Evolutionary conservation across 2,797 vertebrate genomes (phyloP).

Genomic region (Sibirionetta formosa): DNA sequence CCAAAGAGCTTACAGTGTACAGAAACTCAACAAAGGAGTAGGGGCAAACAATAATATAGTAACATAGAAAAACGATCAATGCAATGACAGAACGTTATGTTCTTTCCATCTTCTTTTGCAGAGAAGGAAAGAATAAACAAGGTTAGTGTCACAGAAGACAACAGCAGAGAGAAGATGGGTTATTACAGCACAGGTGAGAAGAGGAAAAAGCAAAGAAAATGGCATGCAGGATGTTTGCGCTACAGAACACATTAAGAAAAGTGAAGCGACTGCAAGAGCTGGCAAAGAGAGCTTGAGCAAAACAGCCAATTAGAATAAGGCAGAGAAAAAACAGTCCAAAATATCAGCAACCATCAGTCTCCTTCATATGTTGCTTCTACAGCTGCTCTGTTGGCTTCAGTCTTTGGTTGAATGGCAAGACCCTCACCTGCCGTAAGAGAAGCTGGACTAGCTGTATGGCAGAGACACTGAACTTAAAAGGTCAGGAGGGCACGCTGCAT

Average conservation of each 20-base stretch:
- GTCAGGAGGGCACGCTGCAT: fast-evolving
- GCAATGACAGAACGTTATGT: background rate
- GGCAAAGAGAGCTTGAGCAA: slow-evolving; percentile 1
- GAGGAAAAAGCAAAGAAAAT: background rate
- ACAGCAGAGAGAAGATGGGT: background rate
- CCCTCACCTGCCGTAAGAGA: background rate
- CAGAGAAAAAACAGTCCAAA: slow-evolving; percentile 10
- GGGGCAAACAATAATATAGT: background rate
- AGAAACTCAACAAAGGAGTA: background rate
- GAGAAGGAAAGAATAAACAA: background rate
- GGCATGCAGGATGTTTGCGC: background rate
- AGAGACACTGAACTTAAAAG: background rate
- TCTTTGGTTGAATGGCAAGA: background rate
- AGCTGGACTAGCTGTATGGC: background rate
- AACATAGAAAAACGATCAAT: fast-evolving
- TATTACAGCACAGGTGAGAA: background rate
- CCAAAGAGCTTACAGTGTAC: background rate
- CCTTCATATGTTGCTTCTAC: background rate
- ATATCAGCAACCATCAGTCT: background rate
- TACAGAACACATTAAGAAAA: background rate
- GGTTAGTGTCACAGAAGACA: background rate
- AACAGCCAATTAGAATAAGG: slow-evolving; percentile 28
- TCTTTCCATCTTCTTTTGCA: background rate
- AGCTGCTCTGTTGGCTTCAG: slow-evolving; percentile 36
- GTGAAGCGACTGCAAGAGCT: fast-evolving